Evolutionary conservation across 64 coral and sea anemone species (phyloP).

Genomic region (Astreopora myriophthalma): DNA sequence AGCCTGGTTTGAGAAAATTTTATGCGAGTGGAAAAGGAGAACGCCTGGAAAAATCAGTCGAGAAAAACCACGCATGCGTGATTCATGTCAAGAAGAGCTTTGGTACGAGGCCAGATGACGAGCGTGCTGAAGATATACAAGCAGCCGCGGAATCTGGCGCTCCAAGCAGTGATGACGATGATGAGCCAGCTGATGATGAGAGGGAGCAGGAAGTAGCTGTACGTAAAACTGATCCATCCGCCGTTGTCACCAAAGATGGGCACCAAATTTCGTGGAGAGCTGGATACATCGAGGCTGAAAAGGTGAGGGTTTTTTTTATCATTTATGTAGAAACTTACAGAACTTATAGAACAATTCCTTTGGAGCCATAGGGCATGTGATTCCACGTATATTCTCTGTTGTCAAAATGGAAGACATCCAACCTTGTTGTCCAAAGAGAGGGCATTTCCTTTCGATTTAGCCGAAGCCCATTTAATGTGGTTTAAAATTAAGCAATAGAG

Average conservation of each 20-base stretch:
- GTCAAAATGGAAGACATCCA: no score
- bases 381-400: no score
- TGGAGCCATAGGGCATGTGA: not conserved
- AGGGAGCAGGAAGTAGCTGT: not conserved
- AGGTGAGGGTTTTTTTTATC: not conserved
- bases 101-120: not conserved
- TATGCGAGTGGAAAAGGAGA: constrained; percentile 33
- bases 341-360: no score
- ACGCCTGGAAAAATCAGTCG: constrained; percentile 20
- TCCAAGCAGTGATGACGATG: not conserved
- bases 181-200: not conserved
- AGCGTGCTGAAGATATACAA: no score
- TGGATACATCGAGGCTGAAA: not conserved
- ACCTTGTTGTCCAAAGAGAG: no score
- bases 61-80: constrained; percentile 21
- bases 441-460: no score
- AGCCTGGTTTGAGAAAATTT: constrained; percentile 34
- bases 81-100: constrained; percentile 7
- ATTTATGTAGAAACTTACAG: no score
- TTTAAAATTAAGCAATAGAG: no score
- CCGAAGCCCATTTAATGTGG: no score
- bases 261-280: constrained; percentile 13
- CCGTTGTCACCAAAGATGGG: not conserved
- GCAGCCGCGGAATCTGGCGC: not conserved
- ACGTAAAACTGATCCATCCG: not conserved